Evolutionary conservation across 2,797 vertebrate species (phyloP), one percentile per base, ranked within the genome.

Genomic region (Sebastes hopkinsi): DNA sequence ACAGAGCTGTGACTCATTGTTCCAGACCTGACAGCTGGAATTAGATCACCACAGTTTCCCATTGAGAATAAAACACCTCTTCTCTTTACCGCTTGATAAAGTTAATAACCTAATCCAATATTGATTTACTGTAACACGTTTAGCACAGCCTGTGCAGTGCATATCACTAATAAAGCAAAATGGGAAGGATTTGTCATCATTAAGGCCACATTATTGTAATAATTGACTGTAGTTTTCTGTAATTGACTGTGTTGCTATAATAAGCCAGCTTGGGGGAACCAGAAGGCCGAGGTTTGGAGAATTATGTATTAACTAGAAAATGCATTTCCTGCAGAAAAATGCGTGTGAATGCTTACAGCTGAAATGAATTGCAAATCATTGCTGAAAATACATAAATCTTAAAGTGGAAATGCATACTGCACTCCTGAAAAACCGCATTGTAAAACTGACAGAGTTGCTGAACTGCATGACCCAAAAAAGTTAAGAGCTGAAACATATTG

Each of bases 21-120:
- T 73, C 46, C 56, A 70, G 55, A 76, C 23, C 59, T 61, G 58
- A 60, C 56, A 61, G 68, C 77, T 85, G 72, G 82, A 89, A 85
- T 86, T 77, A 80, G 68, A 89, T 70, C 32, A 27, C 46, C 16
- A 13, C 32, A n/a, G 38, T 81, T 64, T 78, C 59, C 81, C 50
- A 66, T n/a, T 68, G 81, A 84, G 32, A 73, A 56, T 71, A 71
- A 84, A 90, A 74, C 22, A 38, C 32, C 14, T 75, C n/a, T 59
- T 64, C n/a, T 83, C 42, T 67, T 59, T 64, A 74, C 23, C 22
- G 58, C 7, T 2, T 34, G 42, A 80, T 83, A 67, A 77, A 67
- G 27, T 75, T 72, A 76, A 84, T 75, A 73, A 82, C 20, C 12
- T 52, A 11, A 76, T 76, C 23, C 61, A 74, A 66, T 46, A 77